Base-by-base conservation (phyloP, 1,140 invertebrate genomes). In the Drosophila nannoptera region DNA sequence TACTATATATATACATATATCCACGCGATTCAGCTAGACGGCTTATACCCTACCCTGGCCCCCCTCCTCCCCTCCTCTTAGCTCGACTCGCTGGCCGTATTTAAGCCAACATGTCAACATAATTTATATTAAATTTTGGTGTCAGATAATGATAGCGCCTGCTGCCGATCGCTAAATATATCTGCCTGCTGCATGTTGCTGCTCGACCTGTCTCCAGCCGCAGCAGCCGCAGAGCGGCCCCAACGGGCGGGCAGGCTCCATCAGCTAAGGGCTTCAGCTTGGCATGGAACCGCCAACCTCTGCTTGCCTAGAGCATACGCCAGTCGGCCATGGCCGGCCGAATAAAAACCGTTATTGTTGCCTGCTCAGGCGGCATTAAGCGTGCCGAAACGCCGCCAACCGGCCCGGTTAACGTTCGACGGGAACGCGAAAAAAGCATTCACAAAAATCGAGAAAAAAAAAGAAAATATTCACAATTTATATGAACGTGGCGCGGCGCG, bases 71-170 rank as follows among this genome's bases (percentile, higher is more conserved):
- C 6, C 49, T 14, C 3, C 42, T 22, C 7, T 35, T n/a, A n/a
- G n/a, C 5, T 4, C 53, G 7, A 4, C 43, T 43, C 66, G 16
- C 55, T 53, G 72, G 60, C 77, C n/a, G 81, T 81, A 80, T 87
- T 87, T 84, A 86, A 84, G 78, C 84, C 84, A 76, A 84, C 77
- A 87, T 87, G 84, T 87, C 84, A 87, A 87, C 84, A 87, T 87
- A 87, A 87, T 87, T 87, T 88, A 87, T 87, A 87, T 87, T 87
- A 87, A 87, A 84, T 84, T 87, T 87, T 76, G 84, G 80, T 81
- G 80, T 87, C 84, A 87, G 84, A 87, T 84, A 87, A 87, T 87
- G 84, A 87, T 87, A 87, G 86, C 84, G 84, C 77, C 80, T 78
- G 73, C 73, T 78, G 78, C 64, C 64, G 69, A 73, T 67, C 53